Base-by-base conservation (phyloP, 2,888 invertebrate genomes). In the Oxyteleia sp. region DNA sequence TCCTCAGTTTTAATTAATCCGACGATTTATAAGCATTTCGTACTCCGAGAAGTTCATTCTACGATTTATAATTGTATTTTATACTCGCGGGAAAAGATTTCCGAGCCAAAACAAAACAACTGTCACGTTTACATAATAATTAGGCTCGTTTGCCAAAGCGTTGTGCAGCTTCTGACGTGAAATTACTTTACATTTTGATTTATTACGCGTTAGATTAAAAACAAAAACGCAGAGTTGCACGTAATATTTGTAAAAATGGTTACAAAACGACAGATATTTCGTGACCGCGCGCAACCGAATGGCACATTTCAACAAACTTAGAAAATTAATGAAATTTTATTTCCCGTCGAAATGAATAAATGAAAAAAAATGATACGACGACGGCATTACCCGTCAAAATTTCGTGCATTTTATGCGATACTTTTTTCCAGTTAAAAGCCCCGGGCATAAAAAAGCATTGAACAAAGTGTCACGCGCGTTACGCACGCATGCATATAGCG, bases 391-490 rank as follows among this genome's bases (percentile, higher is more conserved):
- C 74, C 80, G 47, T 68, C 66, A 61, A 81, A 81, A 74, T 74
- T 81, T 75, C 57, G 68, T 49, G 18, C 81, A 72, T 75, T 75
- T 81, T 74, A 81, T 69, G 75, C 57, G 81, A 75, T 75, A 80
- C 69, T 81, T 81, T 81, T 75, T 81, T 68, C 68, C 63, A 81
- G 81, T 75, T 81, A 75, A 81, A 81, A 81, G 81, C 81, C 69
- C 68, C 49, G 63, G 63, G 63, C 68, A 57, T 75, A 81, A 81
- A 74, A 81, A 75, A 68, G 63, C 75, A 64, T 63, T 57, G 82
- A 57, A 82, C 69, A 82, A 82, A 76, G 82, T 82, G 71, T 71
- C 71, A 69, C 71, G 71, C 47, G 82, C 64, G 75, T 74, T 74
- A 74, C 74, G 69, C 68, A 69, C 41, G 71, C 66, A 71, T 76